Evolutionary conservation across 2,888 invertebrate genomes (phyloP), one percentile per base, ranked within the genome.

Genomic region (Eupelmus urozonus): DNA sequence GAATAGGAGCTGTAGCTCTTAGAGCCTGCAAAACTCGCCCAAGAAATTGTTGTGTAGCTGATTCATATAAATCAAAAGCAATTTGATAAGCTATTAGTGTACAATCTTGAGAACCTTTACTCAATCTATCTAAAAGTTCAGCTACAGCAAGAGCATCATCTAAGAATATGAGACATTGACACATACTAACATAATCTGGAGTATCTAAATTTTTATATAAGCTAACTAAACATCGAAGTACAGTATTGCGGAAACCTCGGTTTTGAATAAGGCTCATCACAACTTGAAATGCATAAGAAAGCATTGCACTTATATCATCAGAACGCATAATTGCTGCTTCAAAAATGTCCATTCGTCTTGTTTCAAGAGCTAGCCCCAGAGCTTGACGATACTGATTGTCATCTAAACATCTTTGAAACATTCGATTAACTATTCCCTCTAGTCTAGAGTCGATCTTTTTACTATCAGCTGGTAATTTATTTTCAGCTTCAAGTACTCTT

Each of bases 1-100:
- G 96, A 80, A 96, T 93, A 0, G 96, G 96, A 25, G 96, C 96
- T 18, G 96, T 96, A 63, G 93, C 93, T 84, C 95, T 92, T 7
- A 98, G 90, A 20, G 96, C 96, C 87, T 96, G 95, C 81, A 97
- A 90, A 11, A 98, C 96, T 83, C 96, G 93, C 11, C 95, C 95
- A 67, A 99, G 92, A 90, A 98, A 98, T 89, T 99, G 98, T 90
- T 99, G 99, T 1, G 98, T 98, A 0, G 99, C 99, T 55, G 98
- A 98, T 90, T 99, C 99, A 88, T 99, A 99, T 84, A 99, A 92
- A 92, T 99, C 99, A 91, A 99, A 99, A 0, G 95, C 98, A 85
- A 99, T 98, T 91, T 99, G 99, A 90, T 98, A 99, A 0, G 98
- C 98, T 97, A 99, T 98, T 53, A 99, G 91, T 77, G 96, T 95